A percentile compares a stretch with the other conserved stretches of the same genome.
Conservation (phyloP, 1,140 invertebrate species). For the Littorina saxatilis region DNA sequence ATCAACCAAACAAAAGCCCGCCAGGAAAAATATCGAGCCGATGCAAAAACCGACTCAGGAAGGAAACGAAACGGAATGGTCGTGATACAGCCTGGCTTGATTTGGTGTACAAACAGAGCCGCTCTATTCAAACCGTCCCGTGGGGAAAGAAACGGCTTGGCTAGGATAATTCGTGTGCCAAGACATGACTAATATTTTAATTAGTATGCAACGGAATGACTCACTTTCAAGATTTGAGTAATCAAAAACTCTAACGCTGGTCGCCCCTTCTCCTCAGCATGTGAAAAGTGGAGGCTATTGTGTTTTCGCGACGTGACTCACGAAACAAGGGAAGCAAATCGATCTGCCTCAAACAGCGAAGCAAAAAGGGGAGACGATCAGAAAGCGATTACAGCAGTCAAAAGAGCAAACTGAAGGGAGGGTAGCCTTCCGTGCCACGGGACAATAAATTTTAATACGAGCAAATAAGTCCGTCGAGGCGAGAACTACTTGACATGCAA, state of each 20-base stretch:
- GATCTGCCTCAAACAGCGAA: neutral
- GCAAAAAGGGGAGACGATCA: conserved; percentile 1
- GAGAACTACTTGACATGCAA: too few relatives aligned
- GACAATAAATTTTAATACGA: too few relatives aligned
- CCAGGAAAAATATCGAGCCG: too few relatives aligned
- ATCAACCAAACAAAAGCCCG: too few relatives aligned
- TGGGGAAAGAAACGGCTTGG: too few relatives aligned
- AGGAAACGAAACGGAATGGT: too few relatives aligned
- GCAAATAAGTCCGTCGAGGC: too few relatives aligned
- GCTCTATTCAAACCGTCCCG: too few relatives aligned
- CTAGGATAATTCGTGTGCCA: neutral
- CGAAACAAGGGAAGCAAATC: conserved; percentile 10
- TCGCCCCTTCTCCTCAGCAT: too few relatives aligned
- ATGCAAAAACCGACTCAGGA: too few relatives aligned
- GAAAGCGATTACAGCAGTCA: conserved; percentile 8
- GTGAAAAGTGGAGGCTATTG: conserved; percentile 14
- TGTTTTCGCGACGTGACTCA: conserved; percentile 34
- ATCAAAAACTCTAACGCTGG: neutral
- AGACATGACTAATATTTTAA: conserved; percentile 40
- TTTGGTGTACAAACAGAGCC: too few relatives aligned
- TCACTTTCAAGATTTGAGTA: conserved; percentile 41
- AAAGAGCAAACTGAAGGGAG: neutral
- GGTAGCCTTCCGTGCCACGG: neutral
- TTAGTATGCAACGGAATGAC: conserved; percentile 37
- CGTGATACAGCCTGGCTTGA: too few relatives aligned